These are phyloP conservation scores for Pachydiplax longipennis DNA, from an alignment of 2,888 invertebrate genomes.

Conservation along the genomic window DNA sequence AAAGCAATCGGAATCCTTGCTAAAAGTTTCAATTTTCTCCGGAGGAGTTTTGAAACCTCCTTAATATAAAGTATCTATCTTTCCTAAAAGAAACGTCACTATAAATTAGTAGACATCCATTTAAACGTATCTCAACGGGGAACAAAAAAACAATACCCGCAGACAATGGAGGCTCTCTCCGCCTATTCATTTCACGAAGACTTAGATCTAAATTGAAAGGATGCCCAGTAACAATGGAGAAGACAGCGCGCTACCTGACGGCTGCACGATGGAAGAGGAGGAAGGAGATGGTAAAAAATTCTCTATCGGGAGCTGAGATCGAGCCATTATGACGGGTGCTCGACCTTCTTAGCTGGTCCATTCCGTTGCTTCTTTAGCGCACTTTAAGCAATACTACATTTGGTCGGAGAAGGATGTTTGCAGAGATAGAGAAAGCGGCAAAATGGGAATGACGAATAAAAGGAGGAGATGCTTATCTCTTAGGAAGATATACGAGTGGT, in stretches of 20 bases:
- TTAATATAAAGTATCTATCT: constrained; percentile 6
- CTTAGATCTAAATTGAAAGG: constrained; percentile 34
- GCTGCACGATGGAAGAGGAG: neutral
- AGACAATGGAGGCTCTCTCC: constrained; percentile 15
- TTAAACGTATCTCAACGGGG: constrained; percentile 9
- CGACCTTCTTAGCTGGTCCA: neutral
- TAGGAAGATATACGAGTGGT: neutral
- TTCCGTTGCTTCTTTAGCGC: neutral
- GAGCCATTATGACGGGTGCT: neutral
- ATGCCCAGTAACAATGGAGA: constrained; percentile 16
- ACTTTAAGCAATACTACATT: neutral
- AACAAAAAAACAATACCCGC: neutral
- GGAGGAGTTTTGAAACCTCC: neutral
- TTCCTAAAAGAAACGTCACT: constrained; percentile 28
- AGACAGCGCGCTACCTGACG: neutral
- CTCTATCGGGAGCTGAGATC: neutral
- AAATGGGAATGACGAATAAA: neutral
- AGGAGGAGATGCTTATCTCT: neutral
- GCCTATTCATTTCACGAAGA: constrained; percentile 32
- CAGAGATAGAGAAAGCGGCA: neutral
- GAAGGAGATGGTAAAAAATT: neutral
- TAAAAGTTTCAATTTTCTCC: neutral
- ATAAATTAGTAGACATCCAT: constrained; percentile 27
- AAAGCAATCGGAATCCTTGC: too few species aligned
- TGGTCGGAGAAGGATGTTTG: neutral